Evolutionary conservation across 2,113 vertebrate species (phyloP), one percentile per base, ranked within the genome.

Genomic region (Solenodon paradoxus): DNA sequence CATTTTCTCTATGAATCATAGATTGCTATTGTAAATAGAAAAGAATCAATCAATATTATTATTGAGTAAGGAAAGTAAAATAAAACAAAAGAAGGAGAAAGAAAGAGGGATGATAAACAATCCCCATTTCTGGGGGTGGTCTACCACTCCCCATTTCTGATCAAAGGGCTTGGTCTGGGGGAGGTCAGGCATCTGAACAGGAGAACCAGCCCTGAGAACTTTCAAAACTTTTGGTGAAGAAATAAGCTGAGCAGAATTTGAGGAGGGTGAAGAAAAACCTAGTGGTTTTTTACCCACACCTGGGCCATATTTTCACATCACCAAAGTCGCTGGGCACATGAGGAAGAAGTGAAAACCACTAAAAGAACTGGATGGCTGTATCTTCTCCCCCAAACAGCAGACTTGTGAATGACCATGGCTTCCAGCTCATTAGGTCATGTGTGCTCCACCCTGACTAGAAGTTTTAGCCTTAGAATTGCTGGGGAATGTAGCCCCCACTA

Each of bases 1-100:
- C 20, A 20, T 92, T 66, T 77, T 69, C 61, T 75, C 3, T 40
- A 6, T 91, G 90, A 74, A 49, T 91, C 40, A 45, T 32, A 77
- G 45, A 45, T 91, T 80, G 61, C 64, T 83, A 79, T 84, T 80
- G 35, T 55, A 75, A 77, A 82, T 53, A 42, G 81, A 93, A 92
- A 92, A 3, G 32, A 89, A 68, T 38, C 8, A 49, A 45, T 47
- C 17, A 20, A 55, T 66, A 51, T 68, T 55, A 32, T 57, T 85
- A 83, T 45, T 66, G 55, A 12, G 66, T 89, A 30, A 74, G 51
- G 38, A 42, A 92, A 42, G 71, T 74, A 61, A 93, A 75, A 80
- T 69, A 32, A 78, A 69, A 81, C 7, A 13, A 87, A 95, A n/a
- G 40, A 89, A 32, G n/a, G 32, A 69, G 38, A 19, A 45, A 66